Evolutionary conservation across 1,140 invertebrate species (phyloP).

Genomic region (Episyrphus balteatus): DNA sequence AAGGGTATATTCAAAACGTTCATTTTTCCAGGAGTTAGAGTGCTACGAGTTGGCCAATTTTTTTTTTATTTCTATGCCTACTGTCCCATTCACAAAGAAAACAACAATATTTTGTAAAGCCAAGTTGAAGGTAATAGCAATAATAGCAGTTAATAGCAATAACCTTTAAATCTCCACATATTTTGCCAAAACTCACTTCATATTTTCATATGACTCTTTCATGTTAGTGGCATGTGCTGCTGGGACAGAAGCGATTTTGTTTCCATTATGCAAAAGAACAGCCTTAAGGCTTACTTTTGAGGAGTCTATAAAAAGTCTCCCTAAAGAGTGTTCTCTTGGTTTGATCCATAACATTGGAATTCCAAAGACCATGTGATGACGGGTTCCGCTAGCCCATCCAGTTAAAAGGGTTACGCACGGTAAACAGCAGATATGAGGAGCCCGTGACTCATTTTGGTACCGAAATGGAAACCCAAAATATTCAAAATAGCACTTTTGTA

Average conservation of each 20-base stretch:
- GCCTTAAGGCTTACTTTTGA: conserved; percentile 20
- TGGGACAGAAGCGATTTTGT: conserved; percentile 12
- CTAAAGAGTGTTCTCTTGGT: too few species aligned
- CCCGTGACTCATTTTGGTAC: too few species aligned
- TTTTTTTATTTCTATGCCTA: background rate
- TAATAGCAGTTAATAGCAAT: background rate
- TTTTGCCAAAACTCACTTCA: conserved; percentile 7
- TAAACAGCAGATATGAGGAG: too few species aligned
- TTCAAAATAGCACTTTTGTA: too few species aligned
- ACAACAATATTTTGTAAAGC: background rate
- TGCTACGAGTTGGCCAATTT: background rate
- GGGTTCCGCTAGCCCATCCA: too few species aligned
- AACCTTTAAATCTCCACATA: background rate
- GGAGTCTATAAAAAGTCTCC: conserved; percentile 15
- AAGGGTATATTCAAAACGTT: background rate
- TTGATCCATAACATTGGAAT: too few species aligned
- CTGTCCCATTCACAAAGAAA: too few species aligned
- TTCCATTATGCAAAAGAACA: conserved; percentile 16
- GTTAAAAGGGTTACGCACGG: too few species aligned
- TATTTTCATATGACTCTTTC: conserved; percentile 17
- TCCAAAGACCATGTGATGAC: too few species aligned
- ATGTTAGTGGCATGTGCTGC: conserved; percentile 12
- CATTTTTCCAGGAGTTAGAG: background rate
- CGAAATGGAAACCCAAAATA: too few species aligned
- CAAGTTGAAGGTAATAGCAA: background rate